Conservation (phyloP, 2,113 vertebrate species). For the Tor tambroides region DNA sequence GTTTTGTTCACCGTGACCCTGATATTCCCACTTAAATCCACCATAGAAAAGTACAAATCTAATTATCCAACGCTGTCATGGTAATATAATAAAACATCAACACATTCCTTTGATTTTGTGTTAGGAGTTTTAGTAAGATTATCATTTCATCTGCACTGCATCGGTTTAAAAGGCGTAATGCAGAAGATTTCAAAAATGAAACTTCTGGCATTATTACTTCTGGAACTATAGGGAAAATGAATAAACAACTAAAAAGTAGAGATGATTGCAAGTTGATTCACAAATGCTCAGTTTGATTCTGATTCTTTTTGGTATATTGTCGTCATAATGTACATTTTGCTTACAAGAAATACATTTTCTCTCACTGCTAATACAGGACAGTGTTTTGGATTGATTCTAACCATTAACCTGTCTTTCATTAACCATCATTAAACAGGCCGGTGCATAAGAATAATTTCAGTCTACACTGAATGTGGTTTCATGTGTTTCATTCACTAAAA, state of each 20-base stretch:
- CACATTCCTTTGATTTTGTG: not conserved
- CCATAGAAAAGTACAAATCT: slow-evolving; percentile 37
- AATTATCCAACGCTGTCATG: not conserved
- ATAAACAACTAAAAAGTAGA: not conserved
- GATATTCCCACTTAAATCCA: not conserved
- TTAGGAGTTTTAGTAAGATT: not conserved
- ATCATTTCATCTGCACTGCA: not conserved
- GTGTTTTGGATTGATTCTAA: not conserved
- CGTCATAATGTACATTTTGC: not conserved
- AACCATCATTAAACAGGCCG: not conserved
- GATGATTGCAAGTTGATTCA: not conserved
- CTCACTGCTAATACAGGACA: not conserved
- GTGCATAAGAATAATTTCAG: not conserved
- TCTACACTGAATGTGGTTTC: not conserved
- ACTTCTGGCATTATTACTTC: not conserved
- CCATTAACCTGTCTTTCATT: not conserved
- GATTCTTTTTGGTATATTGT: not conserved
- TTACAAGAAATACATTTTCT: not conserved
- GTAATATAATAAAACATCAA: not conserved
- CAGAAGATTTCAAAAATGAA: not conserved
- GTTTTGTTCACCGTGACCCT: not conserved
- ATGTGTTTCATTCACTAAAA: not conserved
- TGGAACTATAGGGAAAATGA: not conserved
- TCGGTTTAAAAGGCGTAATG: not conserved
- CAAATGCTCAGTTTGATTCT: not conserved